Percentiles rank a stretch among this genome's conserved stretches.
Evolutionary conservation across 2,797 vertebrate species (phyloP).

Genomic region (Pogoniulus pusillus): DNA sequence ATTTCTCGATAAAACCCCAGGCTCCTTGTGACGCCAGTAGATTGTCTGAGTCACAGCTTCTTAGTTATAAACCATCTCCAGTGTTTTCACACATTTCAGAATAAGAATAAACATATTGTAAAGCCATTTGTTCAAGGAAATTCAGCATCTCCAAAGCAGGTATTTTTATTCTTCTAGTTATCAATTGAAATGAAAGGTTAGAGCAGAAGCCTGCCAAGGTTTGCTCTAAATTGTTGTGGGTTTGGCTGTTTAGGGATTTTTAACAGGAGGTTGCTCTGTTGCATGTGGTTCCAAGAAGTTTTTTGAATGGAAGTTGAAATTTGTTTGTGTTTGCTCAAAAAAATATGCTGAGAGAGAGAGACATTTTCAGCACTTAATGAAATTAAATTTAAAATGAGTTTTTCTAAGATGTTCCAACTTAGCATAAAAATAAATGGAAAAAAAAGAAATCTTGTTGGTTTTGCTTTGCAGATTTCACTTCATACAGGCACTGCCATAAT

Average conservation of each 20-base stretch:
- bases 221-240: not conserved
- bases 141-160: not conserved
- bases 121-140: constrained; percentile 25
- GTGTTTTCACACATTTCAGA: constrained; percentile 39
- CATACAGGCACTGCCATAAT: not conserved
- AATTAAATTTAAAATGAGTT: not conserved
- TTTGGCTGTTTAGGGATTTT: not conserved
- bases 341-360: not conserved
- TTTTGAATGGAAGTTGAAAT: not conserved
- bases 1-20: constrained; percentile 8
- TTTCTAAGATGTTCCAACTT: not conserved
- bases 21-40: not conserved
- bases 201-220: not conserved
- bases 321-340: not conserved
- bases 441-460: not conserved
- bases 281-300: not conserved
- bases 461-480: constrained; percentile 7
- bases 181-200: not conserved
- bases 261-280: not conserved
- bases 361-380: constrained; percentile 1
- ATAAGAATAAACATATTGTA: constrained; percentile 17
- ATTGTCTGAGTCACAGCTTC: constrained; percentile 26
- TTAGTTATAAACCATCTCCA: not conserved
- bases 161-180: not conserved
- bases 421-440: not conserved